These are phyloP conservation scores for Cheilosia vulpina DNA, from an alignment of 2,888 invertebrate species.

Conservation along the genomic window DNA sequence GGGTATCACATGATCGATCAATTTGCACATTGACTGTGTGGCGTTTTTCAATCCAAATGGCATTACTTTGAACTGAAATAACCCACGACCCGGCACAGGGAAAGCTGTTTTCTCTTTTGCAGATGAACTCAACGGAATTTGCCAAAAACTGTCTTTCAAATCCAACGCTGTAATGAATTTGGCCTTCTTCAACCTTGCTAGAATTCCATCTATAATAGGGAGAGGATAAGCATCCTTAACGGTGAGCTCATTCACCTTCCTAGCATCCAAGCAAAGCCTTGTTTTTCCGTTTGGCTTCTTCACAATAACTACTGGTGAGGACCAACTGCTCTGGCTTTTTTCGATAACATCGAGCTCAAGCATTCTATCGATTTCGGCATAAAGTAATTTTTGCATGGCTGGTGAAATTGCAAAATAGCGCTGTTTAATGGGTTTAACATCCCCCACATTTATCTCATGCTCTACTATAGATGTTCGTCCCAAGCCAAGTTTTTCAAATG, in stretches of 20 bases:
- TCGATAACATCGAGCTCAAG: not conserved
- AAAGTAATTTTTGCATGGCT: not conserved
- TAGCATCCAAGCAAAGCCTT: not conserved
- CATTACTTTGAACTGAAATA: not conserved
- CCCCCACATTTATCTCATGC: not conserved
- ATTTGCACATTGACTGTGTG: slow-evolving; percentile 1
- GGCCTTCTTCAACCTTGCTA: not conserved
- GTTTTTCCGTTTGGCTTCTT: slow-evolving; percentile 1
- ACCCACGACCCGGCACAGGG: not conserved
- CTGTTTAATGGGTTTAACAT: not conserved
- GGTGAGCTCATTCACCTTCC: not conserved
- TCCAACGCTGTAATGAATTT: not conserved
- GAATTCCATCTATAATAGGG: too few relatives aligned
- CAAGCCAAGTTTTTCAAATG: not conserved
- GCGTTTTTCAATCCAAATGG: not conserved
- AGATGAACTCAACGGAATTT: not conserved
- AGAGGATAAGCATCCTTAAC: not conserved
- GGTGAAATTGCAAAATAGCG: not conserved
- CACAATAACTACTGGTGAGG: not conserved
- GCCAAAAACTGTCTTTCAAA: slow-evolving; percentile 2
- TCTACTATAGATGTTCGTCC: not conserved
- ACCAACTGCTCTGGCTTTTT: slow-evolving; percentile 1
- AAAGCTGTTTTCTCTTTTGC: slow-evolving; percentile 4
- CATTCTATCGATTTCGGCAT: not conserved
- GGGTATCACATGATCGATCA: slow-evolving; percentile 1